Evolutionary conservation across 2,888 invertebrate species (phyloP).

Genomic region (Chelonus formosanus): DNA sequence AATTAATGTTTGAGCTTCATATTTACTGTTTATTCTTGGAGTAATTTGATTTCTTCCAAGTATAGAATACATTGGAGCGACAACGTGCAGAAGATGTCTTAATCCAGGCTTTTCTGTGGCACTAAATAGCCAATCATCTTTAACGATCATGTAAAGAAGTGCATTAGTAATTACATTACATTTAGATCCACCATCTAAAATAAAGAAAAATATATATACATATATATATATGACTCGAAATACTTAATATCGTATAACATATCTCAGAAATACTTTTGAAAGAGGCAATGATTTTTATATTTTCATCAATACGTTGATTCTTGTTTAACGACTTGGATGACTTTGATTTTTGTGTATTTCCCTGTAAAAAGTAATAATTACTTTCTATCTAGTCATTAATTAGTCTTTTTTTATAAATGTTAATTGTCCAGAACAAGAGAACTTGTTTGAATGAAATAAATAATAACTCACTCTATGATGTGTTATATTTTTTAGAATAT

Average conservation of each 20-base stretch:
- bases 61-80: constrained; percentile 31
- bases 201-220: neutral
- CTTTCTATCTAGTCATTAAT: too few species aligned
- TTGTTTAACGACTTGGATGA: too few species aligned
- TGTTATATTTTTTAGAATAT: neutral
- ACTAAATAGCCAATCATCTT: constrained; percentile 32
- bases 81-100: constrained; percentile 27
- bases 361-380: too few species aligned
- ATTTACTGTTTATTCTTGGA: constrained; percentile 29
- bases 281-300: neutral
- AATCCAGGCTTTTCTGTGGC: constrained; percentile 36
- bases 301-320: too few species aligned
- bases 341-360: too few species aligned
- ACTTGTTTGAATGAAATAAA: neutral
- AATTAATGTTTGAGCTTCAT: constrained; percentile 18
- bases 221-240: neutral
- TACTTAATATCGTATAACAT: constrained; percentile 17
- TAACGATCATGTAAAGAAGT: constrained; percentile 35
- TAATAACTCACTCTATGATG: neutral
- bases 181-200: constrained; percentile 25
- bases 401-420: too few species aligned
- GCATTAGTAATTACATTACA: constrained; percentile 27
- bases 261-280: constrained; percentile 9
- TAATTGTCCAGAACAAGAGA: neutral
- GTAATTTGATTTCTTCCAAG: constrained; percentile 29